phyloP scores from a whole-genome alignment of 2,797 vertebrate genomes.

The Paratrypauchen microcephalus region DNA sequence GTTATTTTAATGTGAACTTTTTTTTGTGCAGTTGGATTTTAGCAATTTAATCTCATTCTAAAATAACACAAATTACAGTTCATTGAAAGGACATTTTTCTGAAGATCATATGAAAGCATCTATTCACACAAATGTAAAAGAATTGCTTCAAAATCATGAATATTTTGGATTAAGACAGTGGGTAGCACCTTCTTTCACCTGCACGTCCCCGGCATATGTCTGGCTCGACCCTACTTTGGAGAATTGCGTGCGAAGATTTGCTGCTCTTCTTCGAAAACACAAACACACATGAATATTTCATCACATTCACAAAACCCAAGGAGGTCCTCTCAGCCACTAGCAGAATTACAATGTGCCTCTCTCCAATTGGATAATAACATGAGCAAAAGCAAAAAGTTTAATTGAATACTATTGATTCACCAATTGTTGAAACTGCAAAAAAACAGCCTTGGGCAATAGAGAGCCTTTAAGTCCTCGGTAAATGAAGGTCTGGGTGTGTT shows the following conservation, averaged over 20 bases:
- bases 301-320: conserved; percentile 66
- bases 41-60: too few relatives aligned
- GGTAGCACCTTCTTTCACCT: conserved; percentile 45
- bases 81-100: too few relatives aligned
- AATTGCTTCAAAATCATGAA: background rate
- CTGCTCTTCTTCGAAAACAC: conserved; percentile 76
- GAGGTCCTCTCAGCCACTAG: conserved; percentile 79
- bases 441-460: background rate
- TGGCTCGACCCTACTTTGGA: conserved; percentile 56
- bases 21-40: too few relatives aligned
- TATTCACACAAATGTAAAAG: background rate
- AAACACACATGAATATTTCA: conserved; percentile 90
- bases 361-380: conserved; percentile 73
- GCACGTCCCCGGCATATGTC: conserved; percentile 41
- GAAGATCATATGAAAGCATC: background rate
- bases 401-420: conserved; percentile 10
- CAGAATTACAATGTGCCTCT: conserved; percentile 78
- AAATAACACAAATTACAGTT: too few relatives aligned
- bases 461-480: background rate
- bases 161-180: conserved; percentile 17
- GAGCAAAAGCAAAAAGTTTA: conserved; percentile 4
- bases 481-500: background rate
- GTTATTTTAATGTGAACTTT: too few relatives aligned
- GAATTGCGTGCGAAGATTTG: conserved; percentile 75
- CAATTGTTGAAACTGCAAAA: conserved; percentile 21